Base-by-base conservation (phyloP, 2,113 vertebrate genomes). In the Phylloscopus trochilus region DNA sequence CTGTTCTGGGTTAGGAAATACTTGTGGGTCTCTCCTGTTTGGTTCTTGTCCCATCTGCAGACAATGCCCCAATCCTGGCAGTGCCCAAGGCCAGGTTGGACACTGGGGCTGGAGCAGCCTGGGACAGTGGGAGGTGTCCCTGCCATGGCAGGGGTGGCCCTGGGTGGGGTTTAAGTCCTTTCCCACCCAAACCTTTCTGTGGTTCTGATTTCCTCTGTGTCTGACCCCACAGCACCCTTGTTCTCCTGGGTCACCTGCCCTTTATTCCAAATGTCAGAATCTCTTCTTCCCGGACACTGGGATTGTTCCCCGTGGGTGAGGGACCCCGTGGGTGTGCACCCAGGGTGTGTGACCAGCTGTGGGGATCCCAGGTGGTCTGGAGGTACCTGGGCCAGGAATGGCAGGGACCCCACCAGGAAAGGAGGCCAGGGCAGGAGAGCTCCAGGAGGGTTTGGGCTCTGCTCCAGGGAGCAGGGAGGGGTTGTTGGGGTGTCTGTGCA, bases 251-350 rank as follows among this genome's bases (percentile, higher is more conserved):
- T 5, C 3, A 1, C 15, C n/a, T 49, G 17, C 24, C 21, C 72
- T 27, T 27, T 8, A 22, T 37, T 8, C 72, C 53, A 7, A 21
- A 5, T 3, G 24, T 5, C 80, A 72, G 56, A 3, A 23, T 15
- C 28, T 17, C 33, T 8, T 18, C 27, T n/a, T 46, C 39, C 62
- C 23, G 20, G n/a, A 27, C 47, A 11, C 35, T 3, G 10, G n/a
- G 22, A 2, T 2, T 8, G 4, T 27, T 11, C 14, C 5, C 44
- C 8, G 6, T 2, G 21, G 31, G 5, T 8, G 31, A 21, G 47
- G 72, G 11, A 1, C 8, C n/a, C n/a, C n/a, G n/a, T n/a, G 12
- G 11, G 8, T 5, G 6, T 4, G 58, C 55, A 31, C 22, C 5
- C 27, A 24, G n/a, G 62, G 24, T 1, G 17, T 11, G 23, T 7